phyloP scores from a whole-genome alignment of 2,113 vertebrate genomes.

The Micronycteris hirsuta region DNA sequence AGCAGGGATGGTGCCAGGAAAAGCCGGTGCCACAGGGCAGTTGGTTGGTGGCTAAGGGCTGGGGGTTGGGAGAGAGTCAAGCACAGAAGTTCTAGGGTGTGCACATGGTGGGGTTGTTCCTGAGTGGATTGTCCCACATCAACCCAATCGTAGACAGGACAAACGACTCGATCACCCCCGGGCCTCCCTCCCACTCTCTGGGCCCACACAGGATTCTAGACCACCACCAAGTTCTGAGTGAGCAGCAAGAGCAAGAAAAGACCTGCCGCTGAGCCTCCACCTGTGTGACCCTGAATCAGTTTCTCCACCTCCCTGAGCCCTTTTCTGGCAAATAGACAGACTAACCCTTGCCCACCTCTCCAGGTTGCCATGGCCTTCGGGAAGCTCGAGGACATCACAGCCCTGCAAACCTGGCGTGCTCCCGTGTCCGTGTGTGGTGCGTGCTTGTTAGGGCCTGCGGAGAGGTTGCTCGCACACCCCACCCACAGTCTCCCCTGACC shows the following conservation, averaged over 20 bases:
- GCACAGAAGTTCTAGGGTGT: background rate
- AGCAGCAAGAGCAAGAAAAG: background rate
- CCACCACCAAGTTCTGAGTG: background rate
- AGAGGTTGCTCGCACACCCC: background rate
- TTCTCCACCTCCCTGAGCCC: background rate
- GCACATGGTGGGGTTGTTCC: background rate
- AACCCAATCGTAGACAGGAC: background rate
- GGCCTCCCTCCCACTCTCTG: background rate
- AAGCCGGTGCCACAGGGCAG: background rate
- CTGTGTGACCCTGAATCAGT: background rate
- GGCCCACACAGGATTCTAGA: background rate
- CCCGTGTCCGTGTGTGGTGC: fast-evolving
- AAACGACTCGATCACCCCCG: background rate
- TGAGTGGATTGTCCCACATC: background rate
- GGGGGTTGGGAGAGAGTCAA: too few relatives aligned
- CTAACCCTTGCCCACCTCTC: background rate
- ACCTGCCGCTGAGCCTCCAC: background rate
- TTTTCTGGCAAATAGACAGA: background rate
- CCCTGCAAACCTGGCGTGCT: background rate
- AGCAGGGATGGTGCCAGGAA: too few relatives aligned
- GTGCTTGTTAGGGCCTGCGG: background rate
- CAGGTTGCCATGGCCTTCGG: background rate
- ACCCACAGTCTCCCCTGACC: background rate
- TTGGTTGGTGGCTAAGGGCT: background rate
- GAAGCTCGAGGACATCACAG: background rate